Conservation (phyloP, 2,113 vertebrate genomes). For the Rhinopomastus cyanomelas region DNA sequence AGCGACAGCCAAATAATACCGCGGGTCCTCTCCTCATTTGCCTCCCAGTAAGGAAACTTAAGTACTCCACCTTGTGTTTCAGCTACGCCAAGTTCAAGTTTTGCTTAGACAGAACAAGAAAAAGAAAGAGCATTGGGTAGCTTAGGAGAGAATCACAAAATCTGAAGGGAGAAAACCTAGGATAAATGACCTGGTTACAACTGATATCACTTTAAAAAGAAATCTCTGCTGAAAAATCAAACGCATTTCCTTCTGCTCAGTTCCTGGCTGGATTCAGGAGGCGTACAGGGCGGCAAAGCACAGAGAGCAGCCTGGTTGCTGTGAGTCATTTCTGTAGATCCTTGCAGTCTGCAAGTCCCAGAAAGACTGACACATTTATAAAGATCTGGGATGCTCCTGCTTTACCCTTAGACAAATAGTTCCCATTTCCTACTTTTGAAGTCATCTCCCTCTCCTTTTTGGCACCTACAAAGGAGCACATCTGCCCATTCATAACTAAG, state of each 20-base stretch:
- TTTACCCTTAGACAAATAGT: conserved; percentile 24
- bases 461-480: conserved; percentile 34
- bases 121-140: background rate
- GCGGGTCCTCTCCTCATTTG: background rate
- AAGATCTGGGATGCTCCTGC: background rate
- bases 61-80: background rate
- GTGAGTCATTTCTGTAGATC: background rate
- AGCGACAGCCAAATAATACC: background rate
- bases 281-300: background rate
- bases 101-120: background rate
- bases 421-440: conserved; percentile 42
- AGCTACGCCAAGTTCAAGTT: background rate
- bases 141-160: background rate
- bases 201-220: background rate
- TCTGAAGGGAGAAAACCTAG: background rate
- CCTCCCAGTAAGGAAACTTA: background rate
- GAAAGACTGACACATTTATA: background rate
- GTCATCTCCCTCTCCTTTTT: background rate
- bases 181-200: background rate
- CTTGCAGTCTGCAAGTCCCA: background rate
- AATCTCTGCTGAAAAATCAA: background rate
- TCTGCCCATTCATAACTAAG: conserved; percentile 61
- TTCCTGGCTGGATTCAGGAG: background rate
- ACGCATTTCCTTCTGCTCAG: background rate
- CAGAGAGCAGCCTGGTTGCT: background rate